Conservation (phyloP, 2,797 vertebrate genomes). For the Falco naumanni region DNA sequence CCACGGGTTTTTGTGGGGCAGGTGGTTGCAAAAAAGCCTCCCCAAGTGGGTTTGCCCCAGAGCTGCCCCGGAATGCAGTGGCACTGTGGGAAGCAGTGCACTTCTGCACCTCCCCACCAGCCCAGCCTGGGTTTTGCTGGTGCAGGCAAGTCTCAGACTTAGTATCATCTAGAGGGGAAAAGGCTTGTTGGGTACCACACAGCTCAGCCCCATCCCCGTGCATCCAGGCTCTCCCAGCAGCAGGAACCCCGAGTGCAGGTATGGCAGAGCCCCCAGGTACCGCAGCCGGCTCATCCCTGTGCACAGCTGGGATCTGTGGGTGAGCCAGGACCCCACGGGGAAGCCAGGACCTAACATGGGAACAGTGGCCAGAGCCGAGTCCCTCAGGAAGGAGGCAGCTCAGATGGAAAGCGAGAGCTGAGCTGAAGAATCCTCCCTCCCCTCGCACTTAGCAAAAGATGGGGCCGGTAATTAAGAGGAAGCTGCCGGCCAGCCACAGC, state of each 20-base stretch:
- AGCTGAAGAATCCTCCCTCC: neutral
- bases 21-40: accelerated
- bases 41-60: accelerated
- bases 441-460: neutral
- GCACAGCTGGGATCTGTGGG: accelerated
- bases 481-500: neutral
- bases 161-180: neutral
- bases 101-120: neutral
- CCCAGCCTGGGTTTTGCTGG: neutral
- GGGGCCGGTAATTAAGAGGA: neutral
- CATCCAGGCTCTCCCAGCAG: neutral
- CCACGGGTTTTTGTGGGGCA: accelerated
- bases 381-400: neutral
- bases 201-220: accelerated
- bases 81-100: accelerated
- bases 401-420: accelerated
- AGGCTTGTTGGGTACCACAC: neutral
- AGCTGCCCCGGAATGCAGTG: accelerated
- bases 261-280: neutral
- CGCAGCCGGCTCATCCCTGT: accelerated
- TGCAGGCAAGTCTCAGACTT: neutral
- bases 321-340: accelerated
- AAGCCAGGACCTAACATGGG: accelerated
- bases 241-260: neutral
- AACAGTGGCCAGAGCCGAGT: accelerated